A percentile compares a stretch with the other conserved stretches of the same genome.
phyloP scores from a whole-genome alignment of 2,113 vertebrate species.

The Ceyx cyanopectus region DNA sequence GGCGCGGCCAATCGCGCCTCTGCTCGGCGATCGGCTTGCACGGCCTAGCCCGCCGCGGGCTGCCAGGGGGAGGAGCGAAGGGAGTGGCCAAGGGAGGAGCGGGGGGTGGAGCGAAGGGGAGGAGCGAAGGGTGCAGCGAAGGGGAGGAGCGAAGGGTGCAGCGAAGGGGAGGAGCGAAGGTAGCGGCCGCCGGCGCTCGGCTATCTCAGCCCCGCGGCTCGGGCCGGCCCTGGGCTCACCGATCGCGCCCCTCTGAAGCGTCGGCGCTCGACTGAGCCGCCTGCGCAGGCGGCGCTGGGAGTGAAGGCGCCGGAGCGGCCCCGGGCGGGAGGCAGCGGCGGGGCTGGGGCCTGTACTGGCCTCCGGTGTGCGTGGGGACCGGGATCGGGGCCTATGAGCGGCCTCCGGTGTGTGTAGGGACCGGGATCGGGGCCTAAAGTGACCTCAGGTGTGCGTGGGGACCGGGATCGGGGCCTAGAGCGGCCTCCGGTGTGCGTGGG shows the following conservation, averaged over 20 bases:
- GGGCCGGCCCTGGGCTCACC: not conserved
- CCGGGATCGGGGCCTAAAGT: not conserved
- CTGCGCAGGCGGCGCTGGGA: not conserved
- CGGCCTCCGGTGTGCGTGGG: not conserved
- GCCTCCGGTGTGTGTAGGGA: not conserved
- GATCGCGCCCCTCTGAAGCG: not conserved
- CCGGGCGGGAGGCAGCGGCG: not conserved
- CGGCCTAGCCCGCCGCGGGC: not conserved
- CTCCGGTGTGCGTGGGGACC: fast-evolving
- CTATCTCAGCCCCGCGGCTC: not conserved
- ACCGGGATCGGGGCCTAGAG: not conserved
- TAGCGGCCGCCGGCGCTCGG: not conserved
- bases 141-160: too few species aligned
- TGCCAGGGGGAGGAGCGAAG: too few species aligned
- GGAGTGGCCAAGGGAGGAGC: too few species aligned
- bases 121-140: too few species aligned
- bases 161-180: too few species aligned
- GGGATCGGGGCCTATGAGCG: not conserved
- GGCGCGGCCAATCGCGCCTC: conserved; percentile 25
- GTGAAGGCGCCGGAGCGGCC: fast-evolving
- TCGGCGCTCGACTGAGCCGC: not conserved
- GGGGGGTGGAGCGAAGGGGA: too few species aligned
- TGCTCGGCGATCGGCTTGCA: conserved; percentile 10
- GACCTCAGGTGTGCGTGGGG: fast-evolving
- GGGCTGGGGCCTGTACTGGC: too few species aligned